Percentiles rank a stretch among this genome's conserved stretches.
These are phyloP conservation scores for Eilema griseolum DNA, from an alignment of 2,888 invertebrate species.

Conservation along the genomic window DNA sequence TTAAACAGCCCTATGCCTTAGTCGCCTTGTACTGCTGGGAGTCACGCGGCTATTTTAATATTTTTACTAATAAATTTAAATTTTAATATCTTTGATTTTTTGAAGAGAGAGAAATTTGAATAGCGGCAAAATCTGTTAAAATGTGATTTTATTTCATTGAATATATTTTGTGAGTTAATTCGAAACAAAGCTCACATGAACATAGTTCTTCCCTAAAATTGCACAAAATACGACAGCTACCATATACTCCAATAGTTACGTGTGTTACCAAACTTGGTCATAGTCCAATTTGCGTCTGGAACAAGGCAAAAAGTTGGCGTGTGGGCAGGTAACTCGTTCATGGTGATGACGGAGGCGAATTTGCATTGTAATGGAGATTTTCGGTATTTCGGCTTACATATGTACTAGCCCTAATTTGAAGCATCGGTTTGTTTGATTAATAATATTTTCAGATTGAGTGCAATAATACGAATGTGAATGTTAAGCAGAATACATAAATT, in stretches of 20 bases:
- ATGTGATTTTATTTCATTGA: no score
- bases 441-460: constrained; percentile 44
- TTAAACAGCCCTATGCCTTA: no score
- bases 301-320: constrained; percentile 76
- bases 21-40: no score
- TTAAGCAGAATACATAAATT: no score
- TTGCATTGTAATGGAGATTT: constrained; percentile 83
- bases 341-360: constrained; percentile 73
- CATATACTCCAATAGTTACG: constrained; percentile 41
- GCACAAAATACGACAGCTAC: constrained; percentile 37
- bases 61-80: no score
- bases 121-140: no score
- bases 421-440: constrained; percentile 34
- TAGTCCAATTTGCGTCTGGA: constrained; percentile 70
- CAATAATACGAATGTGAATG: constrained; percentile 31
- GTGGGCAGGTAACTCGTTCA: constrained; percentile 75
- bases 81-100: no score
- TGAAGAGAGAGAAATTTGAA: no score
- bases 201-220: constrained; percentile 37
- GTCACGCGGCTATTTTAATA: no score
- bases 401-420: constrained; percentile 60
- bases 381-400: constrained; percentile 66
- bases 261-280: constrained; percentile 66
- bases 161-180: constrained; percentile 26
- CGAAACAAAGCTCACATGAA: constrained; percentile 43